These are phyloP conservation scores for Drosophila mercatorum DNA, from an alignment of 2,888 invertebrate genomes.

Conservation along the genomic window DNA sequence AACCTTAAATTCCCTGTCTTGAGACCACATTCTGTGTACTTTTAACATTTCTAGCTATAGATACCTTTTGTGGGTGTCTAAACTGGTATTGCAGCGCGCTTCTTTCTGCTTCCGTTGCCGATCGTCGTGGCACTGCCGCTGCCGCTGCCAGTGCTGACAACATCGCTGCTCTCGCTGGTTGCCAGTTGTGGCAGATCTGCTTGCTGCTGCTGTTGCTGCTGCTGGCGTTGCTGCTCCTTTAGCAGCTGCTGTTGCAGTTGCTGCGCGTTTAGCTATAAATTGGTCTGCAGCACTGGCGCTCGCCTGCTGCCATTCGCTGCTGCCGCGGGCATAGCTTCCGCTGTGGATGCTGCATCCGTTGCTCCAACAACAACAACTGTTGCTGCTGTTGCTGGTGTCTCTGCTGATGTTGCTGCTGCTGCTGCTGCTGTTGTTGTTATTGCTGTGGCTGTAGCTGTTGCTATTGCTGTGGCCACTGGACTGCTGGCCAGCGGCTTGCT, in stretches of 20 bases:
- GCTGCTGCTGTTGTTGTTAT: slow-evolving; percentile 13
- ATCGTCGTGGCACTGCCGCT: slow-evolving; percentile 51
- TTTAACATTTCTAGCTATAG: slow-evolving; percentile 12
- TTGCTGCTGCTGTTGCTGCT: slow-evolving; percentile 25
- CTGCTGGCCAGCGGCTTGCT: slow-evolving; percentile 45
- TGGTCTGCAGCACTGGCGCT: slow-evolving; percentile 70
- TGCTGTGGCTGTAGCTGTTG: slow-evolving; percentile 10
- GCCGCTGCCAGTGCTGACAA: slow-evolving; percentile 54
- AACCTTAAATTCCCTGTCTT: slow-evolving; percentile 6
- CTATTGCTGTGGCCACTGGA: slow-evolving; percentile 23
- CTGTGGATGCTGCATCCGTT: slow-evolving; percentile 12
- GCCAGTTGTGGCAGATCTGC: slow-evolving; percentile 23
- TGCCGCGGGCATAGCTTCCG: slow-evolving; percentile 39
- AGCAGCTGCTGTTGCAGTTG: slow-evolving; percentile 68
- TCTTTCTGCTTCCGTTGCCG: slow-evolving; percentile 58
- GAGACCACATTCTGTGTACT: not conserved
- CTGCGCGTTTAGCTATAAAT: slow-evolving; percentile 84
- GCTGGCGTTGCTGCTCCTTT: slow-evolving; percentile 64
- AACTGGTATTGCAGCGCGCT: slow-evolving; percentile 83
- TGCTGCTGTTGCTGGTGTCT: slow-evolving; percentile 24
- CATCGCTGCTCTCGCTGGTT: slow-evolving; percentile 36
- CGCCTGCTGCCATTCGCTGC: slow-evolving; percentile 54
- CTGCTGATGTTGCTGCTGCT: slow-evolving; percentile 1
- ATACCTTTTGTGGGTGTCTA: slow-evolving; percentile 42
- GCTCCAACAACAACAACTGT: slow-evolving; percentile 12